Evolutionary conservation across 2,797 vertebrate genomes (phyloP), one percentile per base, ranked within the genome.

Genomic region (Pipistrellus pygmaeus): DNA sequence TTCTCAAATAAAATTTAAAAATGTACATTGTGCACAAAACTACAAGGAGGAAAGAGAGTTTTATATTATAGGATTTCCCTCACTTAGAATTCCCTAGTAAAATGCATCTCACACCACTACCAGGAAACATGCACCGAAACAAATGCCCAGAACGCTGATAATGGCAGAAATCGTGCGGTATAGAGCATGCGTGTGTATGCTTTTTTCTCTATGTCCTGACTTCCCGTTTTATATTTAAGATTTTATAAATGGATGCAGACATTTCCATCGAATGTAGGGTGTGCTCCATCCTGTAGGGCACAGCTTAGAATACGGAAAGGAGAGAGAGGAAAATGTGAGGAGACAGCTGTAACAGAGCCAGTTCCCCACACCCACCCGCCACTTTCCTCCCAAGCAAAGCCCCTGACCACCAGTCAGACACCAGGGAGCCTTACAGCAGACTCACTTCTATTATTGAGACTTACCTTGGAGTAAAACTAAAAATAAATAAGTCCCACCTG

Each of bases 1-100:
- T 84, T 27, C 95, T 96, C 53, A 57, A 27, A 87, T 75, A 81
- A 85, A 96, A 78, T 55, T 38, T 85, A 96, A 17, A 35, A 89
- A 80, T 84, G n/a, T 5, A 15, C 0, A 1, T 75, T n/a, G 41
- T 64, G 32, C 51, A 85, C 20, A 91, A 41, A 94, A 95, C 86
- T 77, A 89, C 2, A 13, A 44, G 13, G 68, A 53, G 20, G 11
- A 60, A 84, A 23, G 25, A 38, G 9, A 0, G 12, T 17, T 71
- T 57, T 76, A 23, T 30, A 14, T 27, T 53, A 1, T 8, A 75
- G 46, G 41, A 80, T 84, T 85, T 95, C 71, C 44, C 46, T 72
- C 27, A 20, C 7, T 5, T 62, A 71, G 4, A 20, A 53, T 91
- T 66, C 25, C 17, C 81, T 64, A 76, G n/a, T 23, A 64, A 85